phyloP scores from a whole-genome alignment of 1,140 invertebrate species.

The Oscheius sp. region DNA sequence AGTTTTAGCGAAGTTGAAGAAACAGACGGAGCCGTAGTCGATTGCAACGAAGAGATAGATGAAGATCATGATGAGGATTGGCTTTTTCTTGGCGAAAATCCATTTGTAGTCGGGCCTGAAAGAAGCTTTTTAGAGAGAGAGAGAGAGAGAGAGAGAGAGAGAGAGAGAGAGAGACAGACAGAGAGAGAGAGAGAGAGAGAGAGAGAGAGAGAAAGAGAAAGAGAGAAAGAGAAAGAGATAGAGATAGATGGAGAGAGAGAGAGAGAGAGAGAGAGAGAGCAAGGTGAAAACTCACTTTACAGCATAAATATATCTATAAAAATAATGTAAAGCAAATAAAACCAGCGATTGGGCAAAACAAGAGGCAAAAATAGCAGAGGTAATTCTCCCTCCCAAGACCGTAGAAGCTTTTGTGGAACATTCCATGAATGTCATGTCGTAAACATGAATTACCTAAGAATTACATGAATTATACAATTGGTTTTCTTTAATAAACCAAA shows the following conservation, averaged over 20 bases:
- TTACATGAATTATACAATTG: neutral
- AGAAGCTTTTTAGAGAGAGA: too few relatives aligned
- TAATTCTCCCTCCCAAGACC: neutral
- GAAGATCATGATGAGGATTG: neutral
- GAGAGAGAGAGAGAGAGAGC: too few relatives aligned
- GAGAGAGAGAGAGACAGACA: too few relatives aligned
- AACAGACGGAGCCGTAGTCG: neutral
- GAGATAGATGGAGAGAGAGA: too few relatives aligned
- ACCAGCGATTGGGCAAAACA: neutral
- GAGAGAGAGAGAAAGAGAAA: too few relatives aligned
- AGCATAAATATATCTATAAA: neutral
- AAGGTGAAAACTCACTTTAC: conserved; percentile 2
- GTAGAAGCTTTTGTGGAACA: neutral
- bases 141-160: too few relatives aligned
- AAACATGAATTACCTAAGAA: neutral
- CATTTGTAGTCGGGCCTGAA: neutral
- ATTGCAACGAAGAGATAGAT: neutral
- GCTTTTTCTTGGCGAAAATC: neutral
- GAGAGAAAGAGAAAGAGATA: too few relatives aligned
- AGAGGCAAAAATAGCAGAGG: neutral
- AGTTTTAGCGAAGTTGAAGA: neutral
- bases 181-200: too few relatives aligned
- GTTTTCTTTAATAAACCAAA: neutral
- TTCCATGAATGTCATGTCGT: neutral
- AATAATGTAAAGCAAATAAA: neutral